Base-by-base conservation (phyloP, 1,140 invertebrate species). In the Cydia amplana region DNA sequence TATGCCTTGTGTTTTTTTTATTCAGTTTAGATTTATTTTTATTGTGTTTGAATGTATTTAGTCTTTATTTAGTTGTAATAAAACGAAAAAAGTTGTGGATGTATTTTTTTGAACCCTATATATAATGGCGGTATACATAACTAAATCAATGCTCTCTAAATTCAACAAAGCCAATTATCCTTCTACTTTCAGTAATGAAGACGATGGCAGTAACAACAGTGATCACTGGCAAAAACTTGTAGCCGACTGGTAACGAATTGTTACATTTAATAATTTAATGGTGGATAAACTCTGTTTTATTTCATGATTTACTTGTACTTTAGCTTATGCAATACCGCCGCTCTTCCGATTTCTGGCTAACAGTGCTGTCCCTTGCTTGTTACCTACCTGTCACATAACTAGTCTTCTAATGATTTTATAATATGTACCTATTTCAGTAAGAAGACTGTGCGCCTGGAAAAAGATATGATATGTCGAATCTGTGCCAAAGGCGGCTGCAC, bases 401-500 rank as follows among this genome's bases (percentile, higher is more conserved):
- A 43, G 55, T 16, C n/a, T 51, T 55, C 72, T 51, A 9, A 46
- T 4, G 43, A 46, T 46, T 28, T 74, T 74, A 65, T 63, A 32
- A 23, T 67, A 80, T 76, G 43, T 77, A 16, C 14, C 20, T n/a
- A 74, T 89, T 91, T 72, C 80, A 91, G 90, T 55, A 87, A 87
- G 72, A 80, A 85, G 51, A 78, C 75, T 43, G 74, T 83, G 6
- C 80, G 79, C 25, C 79, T 92, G 40, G 81, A 86, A 40, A 91
- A 87, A 49, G 89, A 90, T 43, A 83, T 83, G 78, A 91, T 92
- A 76, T 92, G 91, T 74, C 83, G 91, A 81, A 84, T 92, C 14
- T 92, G 91, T 87, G 89, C 80, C n/a, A 87, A 79, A 78, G 81
- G 70, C 81, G 90, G 83, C 14, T 85, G 79, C 70, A 88, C 83